Conservation (phyloP, 2,888 invertebrate species). For the Melieria picta region DNA sequence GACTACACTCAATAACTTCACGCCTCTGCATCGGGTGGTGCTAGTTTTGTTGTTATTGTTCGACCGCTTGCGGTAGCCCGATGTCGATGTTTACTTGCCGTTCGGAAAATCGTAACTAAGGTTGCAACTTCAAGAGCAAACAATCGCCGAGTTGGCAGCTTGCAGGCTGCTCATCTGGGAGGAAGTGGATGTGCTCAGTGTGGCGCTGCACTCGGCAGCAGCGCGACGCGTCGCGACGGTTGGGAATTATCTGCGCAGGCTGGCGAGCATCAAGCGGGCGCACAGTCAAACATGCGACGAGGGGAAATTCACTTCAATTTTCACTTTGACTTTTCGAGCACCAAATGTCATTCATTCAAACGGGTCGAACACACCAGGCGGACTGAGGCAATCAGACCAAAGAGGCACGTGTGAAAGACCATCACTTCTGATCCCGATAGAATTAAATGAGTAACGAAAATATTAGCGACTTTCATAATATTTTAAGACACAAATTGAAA, state of each 20-base stretch:
- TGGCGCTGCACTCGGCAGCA: neutral
- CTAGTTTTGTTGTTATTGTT: neutral
- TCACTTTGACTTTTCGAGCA: neutral
- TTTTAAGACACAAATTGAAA: no score
- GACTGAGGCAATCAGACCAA: neutral
- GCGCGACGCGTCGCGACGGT: neutral
- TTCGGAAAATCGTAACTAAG: constrained; percentile 28
- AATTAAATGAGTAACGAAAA: no score
- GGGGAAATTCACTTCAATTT: neutral
- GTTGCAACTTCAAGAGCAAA: constrained; percentile 3
- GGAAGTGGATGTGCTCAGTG: constrained; percentile 1
- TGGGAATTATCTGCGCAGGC: constrained; percentile 27
- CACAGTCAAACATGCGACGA: neutral
- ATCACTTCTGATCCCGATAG: no score
- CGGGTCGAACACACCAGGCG: neutral
- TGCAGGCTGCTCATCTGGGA: constrained; percentile 17
- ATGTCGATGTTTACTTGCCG: constrained; percentile 18
- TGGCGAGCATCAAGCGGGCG: neutral
- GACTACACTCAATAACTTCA: no score
- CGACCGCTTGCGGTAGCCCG: neutral
- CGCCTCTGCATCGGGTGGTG: no score
- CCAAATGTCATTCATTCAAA: constrained; percentile 10
- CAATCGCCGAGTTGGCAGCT: neutral
- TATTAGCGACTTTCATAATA: no score
- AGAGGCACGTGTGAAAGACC: neutral